Conservation (phyloP, 1,140 invertebrate species). For the Rhyzopertha dominica region DNA sequence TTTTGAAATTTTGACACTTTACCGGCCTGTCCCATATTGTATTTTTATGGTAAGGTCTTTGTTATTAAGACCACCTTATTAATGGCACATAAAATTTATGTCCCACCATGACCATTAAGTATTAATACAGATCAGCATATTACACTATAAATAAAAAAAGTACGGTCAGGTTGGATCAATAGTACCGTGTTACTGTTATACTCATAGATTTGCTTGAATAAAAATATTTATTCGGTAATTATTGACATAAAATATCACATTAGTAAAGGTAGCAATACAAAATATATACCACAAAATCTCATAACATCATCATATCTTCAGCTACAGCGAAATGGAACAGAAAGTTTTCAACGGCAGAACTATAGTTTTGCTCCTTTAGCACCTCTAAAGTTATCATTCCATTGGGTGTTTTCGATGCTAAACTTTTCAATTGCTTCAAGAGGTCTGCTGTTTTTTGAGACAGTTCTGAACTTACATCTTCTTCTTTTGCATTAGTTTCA, state of each 20-base stretch:
- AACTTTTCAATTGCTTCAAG: constrained; percentile 14
- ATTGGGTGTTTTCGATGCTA: constrained; percentile 34
- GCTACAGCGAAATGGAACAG: constrained; percentile 27
- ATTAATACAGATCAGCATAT: no score
- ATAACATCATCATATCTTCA: constrained; percentile 30
- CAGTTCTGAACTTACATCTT: constrained; percentile 10
- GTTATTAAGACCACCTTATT: no score
- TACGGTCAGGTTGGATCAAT: no score
- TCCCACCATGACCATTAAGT: no score
- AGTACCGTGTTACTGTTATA: background rate
- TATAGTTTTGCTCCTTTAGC: constrained; percentile 19
- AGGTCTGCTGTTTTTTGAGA: constrained; percentile 16
- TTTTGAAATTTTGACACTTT: no score
- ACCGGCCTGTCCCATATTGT: no score
- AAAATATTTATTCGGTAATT: constrained; percentile 5
- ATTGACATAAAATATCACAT: constrained; percentile 4
- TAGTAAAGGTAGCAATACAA: background rate
- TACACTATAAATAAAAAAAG: no score
- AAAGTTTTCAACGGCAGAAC: constrained; percentile 21
- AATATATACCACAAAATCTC: constrained; percentile 5
- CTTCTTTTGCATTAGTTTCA: constrained; percentile 9
- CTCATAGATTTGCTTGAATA: constrained; percentile 3
- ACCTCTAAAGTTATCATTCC: constrained; percentile 22
- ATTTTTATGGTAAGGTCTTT: no score
- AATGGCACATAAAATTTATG: no score